phyloP scores from a whole-genome alignment of 2,797 vertebrate genomes.

The Botia almorhae region DNA sequence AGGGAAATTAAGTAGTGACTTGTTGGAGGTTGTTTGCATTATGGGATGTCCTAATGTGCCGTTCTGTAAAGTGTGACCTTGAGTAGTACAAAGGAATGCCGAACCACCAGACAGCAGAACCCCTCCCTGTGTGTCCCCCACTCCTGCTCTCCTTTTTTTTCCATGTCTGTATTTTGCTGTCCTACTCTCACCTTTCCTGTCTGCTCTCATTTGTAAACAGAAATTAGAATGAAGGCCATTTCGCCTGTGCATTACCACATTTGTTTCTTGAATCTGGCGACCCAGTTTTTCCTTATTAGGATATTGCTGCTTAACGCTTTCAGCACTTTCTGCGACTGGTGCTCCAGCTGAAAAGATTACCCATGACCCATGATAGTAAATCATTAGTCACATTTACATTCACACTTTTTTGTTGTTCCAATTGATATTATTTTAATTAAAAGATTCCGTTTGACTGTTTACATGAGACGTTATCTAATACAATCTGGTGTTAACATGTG shows the following conservation, averaged over 20 bases:
- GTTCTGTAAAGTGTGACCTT: slow-evolving; percentile 45
- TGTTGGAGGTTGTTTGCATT: slow-evolving; percentile 22
- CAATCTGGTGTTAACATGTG: too few species aligned
- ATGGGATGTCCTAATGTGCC: slow-evolving; percentile 25
- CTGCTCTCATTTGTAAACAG: slow-evolving; percentile 37
- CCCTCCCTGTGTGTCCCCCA: neutral
- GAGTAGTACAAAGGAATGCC: slow-evolving; percentile 39
- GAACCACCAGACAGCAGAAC: slow-evolving; percentile 15
- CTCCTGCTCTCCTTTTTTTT: slow-evolving; percentile 7
- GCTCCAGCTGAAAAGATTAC: too few species aligned
- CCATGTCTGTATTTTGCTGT: slow-evolving; percentile 10
- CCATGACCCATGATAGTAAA: too few species aligned
- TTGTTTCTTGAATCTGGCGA: neutral
- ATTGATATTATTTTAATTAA: too few species aligned
- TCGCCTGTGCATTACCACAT: slow-evolving; percentile 20
- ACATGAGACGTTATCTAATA: too few species aligned
- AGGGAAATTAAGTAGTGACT: neutral
- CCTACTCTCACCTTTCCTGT: slow-evolving; percentile 46
- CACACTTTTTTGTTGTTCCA: too few species aligned
- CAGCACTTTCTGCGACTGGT: too few species aligned
- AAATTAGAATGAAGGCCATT: neutral
- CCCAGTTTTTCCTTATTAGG: too few species aligned
- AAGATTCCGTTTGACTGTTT: too few species aligned
- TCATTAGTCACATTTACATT: too few species aligned
- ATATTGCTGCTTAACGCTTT: too few species aligned